Percentiles rank a stretch among this genome's conserved stretches.
Conservation (phyloP, 2,888 invertebrate genomes). For the Orgyia antiqua region DNA sequence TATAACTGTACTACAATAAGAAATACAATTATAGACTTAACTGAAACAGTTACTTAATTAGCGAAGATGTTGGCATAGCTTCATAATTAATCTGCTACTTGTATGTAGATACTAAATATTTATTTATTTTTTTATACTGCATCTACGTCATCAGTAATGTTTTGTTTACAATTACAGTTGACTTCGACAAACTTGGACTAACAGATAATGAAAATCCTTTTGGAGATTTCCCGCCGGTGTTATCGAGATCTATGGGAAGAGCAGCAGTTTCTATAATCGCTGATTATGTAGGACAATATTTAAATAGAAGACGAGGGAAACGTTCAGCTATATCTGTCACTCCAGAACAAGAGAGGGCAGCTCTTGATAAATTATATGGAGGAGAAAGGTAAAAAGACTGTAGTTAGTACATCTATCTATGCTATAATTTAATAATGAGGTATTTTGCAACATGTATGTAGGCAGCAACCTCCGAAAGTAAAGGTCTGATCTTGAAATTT, state of each 20-base stretch:
- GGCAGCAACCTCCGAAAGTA: no score
- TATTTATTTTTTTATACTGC: slow-evolving; percentile 2
- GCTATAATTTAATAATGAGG: no score
- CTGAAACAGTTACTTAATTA: slow-evolving; percentile 11
- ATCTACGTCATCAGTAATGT: slow-evolving; percentile 11
- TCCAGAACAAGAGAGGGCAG: slow-evolving; percentile 51
- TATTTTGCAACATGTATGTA: no score
- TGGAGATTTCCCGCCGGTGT: slow-evolving; percentile 86
- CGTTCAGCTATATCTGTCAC: slow-evolving; percentile 46
- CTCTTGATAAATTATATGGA: slow-evolving; percentile 81
- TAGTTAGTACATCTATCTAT: no score
- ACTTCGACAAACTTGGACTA: slow-evolving; percentile 89
- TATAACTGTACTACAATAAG: slow-evolving; percentile 8
- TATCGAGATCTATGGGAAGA: slow-evolving; percentile 86
- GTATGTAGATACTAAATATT: slow-evolving; percentile 12
- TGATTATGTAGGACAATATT: slow-evolving; percentile 84
- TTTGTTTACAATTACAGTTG: slow-evolving; percentile 76
- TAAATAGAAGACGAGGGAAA: slow-evolving; percentile 80
- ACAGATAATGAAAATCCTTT: slow-evolving; percentile 94
- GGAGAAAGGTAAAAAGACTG: slow-evolving; percentile 83
- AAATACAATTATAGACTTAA: slow-evolving; percentile 6
- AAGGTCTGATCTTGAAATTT: no score
- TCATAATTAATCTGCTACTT: slow-evolving; percentile 7
- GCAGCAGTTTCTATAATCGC: slow-evolving; percentile 84
- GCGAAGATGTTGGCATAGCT: slow-evolving; percentile 9